Conservation (phyloP, 2,797 vertebrate species). For the Sternotherus odoratus region DNA sequence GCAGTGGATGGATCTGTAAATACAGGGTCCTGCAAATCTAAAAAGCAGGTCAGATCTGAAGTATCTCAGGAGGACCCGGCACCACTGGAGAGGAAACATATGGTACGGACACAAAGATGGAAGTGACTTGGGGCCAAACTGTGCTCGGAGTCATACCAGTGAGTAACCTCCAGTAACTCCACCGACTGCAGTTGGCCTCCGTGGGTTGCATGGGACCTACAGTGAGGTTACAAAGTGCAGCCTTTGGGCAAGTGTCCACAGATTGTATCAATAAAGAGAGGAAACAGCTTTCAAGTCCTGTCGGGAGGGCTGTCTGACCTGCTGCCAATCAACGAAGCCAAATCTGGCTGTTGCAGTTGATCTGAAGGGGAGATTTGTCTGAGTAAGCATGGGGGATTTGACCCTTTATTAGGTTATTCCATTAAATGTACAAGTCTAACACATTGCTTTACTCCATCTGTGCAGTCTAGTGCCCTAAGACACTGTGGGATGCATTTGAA, state of each 20-base stretch:
- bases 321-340: background rate
- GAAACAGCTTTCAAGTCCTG: background rate
- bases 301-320: background rate
- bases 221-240: background rate
- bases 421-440: background rate
- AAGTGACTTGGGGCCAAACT: background rate
- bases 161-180: background rate
- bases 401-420: background rate
- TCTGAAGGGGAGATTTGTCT: background rate
- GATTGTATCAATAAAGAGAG: background rate
- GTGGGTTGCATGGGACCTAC: background rate
- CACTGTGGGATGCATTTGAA: background rate
- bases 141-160: background rate
- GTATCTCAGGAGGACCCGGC: background rate
- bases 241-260: background rate
- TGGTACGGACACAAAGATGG: background rate
- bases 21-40: background rate
- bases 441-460: background rate
- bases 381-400: background rate
- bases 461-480: background rate
- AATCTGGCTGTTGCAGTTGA: background rate
- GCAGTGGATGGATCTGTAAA: background rate
- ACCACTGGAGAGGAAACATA: background rate
- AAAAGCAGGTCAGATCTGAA: background rate
- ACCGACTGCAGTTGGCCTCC: background rate